Base-by-base conservation (phyloP, 1,140 invertebrate species). In the Drosophila azteca region DNA sequence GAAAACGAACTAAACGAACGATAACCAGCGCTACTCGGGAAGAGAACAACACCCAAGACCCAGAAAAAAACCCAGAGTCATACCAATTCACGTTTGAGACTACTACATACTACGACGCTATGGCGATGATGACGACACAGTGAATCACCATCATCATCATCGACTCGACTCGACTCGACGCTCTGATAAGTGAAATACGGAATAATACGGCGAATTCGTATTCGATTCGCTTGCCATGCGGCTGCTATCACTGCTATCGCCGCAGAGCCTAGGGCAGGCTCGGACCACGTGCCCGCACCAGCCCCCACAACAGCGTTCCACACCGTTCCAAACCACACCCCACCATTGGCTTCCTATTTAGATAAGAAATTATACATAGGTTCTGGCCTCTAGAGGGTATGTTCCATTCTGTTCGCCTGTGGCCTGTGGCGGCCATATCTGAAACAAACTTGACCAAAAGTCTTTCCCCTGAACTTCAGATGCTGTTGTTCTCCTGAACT, bases 1-100 rank as follows among this genome's bases (percentile, higher is more conserved):
- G 55, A 65, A 71, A 76, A 63, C 43, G 60, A 82, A 87, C 82
- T 87, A 87, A 85, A 61, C 59, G 78, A n/a, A 22, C 63, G 62
- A 61, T 82, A 79, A 63, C 61, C 31, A 35, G 35, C 62, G 4
- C 17, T 43, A 17, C 61, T 48, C 54, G 81, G 65, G 70, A 70
- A 82, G 78, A 87, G 87, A 88, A 82, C 69, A 87, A 76, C 71
- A 35, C 65, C 63, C 43, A 52, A 66, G 50, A 54, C 41, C 39
- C 48, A 45, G 52, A 31, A 54, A 59, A 68, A 75, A 69, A 57
- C 53, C 29, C 45, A 50, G 26, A 68, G 54, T 52, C 60, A 53
- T 49, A 53, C 35, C 58, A 63, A 72, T 72, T 62, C 70, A 63
- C 39, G 26, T 72, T 48, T 43, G 8, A 29, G 41, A 6, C 24